Evolutionary conservation across 2,797 vertebrate genomes (phyloP), one percentile per base, ranked within the genome.

Genomic region (Gastrophryne carolinensis): DNA sequence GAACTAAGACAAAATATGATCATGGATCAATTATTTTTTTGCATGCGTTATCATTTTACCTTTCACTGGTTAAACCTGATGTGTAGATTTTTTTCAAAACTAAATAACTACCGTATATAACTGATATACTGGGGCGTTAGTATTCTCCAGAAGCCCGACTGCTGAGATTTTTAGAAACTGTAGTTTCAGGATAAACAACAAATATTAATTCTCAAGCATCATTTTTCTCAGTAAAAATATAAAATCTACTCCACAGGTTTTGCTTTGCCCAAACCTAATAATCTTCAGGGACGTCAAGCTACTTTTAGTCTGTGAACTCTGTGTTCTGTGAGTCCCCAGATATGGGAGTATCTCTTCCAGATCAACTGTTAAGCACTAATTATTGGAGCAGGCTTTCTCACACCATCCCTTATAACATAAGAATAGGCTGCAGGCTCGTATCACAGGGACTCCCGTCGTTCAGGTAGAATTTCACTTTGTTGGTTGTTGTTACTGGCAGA

Each of bases 401-500:
- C 26, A 62, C 56, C 65, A 39, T 64, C 41, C 53, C 39, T 58
- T 19, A 30, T 52, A 52, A 44, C 65, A 44, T 62, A 35, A 57
- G 17, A 64, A 71, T 44, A 57, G 56, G 21, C 32, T 35, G n/a
- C 26, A 50, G 39, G 19, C 37, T 57, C 15, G 23, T 37, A 50
- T 57, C 29, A 17, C 35, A 47, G 50, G 12, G 58, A 56, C 63
- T 65, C 67, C 60, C 75, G 26, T 44, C 41, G 37, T 72, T 58
- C 68, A 72, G 60, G 60, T 72, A 58, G 19, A 52, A 56, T 78
- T 72, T 72, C 49, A 50, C 29, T 58, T 44, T 57, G 66, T 47
- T 57, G 62, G 49, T 72, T 56, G 67, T 54, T 64, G 67, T 62
- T 72, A 35, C 50, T 78, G 75, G 75, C 67, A 78, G 68, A 72